Percentiles rank a stretch among this genome's conserved stretches.
These are phyloP conservation scores for Tetragonula carbonaria DNA, from an alignment of 2,888 invertebrate species.

Conservation along the genomic window DNA sequence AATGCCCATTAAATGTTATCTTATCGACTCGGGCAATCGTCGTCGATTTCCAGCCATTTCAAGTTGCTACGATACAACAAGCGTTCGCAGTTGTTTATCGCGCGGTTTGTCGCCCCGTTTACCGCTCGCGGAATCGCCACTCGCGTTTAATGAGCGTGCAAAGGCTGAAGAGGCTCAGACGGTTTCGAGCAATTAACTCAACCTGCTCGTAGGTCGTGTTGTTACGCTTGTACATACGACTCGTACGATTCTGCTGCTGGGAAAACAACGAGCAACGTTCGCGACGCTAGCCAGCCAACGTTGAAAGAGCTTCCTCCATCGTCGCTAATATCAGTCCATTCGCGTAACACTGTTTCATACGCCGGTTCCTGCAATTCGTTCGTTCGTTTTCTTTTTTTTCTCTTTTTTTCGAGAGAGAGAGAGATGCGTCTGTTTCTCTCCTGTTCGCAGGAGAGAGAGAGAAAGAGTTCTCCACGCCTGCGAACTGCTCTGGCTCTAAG, in stretches of 20 bases:
- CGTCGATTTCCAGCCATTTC: background rate
- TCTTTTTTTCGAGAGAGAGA: too few species aligned
- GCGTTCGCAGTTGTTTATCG: conserved; percentile 24
- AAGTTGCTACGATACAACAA: conserved; percentile 14
- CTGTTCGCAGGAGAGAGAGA: too few species aligned
- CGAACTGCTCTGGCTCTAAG: background rate
- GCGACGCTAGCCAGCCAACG: background rate
- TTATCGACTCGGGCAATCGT: background rate
- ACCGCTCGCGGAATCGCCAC: conserved; percentile 31
- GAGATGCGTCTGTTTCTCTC: background rate
- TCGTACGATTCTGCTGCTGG: background rate
- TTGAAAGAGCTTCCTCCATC: conserved; percentile 24
- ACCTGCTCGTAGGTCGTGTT: conserved; percentile 31
- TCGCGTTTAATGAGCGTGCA: conserved; percentile 43
- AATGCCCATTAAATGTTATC: background rate
- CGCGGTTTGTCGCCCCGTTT: conserved; percentile 29
- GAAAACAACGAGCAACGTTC: conserved; percentile 9
- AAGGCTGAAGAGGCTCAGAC: conserved; percentile 20
- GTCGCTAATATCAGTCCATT: conserved; percentile 19
- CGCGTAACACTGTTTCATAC: conserved; percentile 10
- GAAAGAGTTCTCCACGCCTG: background rate
- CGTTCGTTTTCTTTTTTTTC: background rate
- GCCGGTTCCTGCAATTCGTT: conserved; percentile 3
- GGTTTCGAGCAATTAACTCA: conserved; percentile 52
- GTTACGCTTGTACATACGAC: conserved; percentile 32